A percentile compares a stretch with the other conserved stretches of the same genome.
Conservation (phyloP, 2,797 vertebrate species). For the Falco peregrinus region DNA sequence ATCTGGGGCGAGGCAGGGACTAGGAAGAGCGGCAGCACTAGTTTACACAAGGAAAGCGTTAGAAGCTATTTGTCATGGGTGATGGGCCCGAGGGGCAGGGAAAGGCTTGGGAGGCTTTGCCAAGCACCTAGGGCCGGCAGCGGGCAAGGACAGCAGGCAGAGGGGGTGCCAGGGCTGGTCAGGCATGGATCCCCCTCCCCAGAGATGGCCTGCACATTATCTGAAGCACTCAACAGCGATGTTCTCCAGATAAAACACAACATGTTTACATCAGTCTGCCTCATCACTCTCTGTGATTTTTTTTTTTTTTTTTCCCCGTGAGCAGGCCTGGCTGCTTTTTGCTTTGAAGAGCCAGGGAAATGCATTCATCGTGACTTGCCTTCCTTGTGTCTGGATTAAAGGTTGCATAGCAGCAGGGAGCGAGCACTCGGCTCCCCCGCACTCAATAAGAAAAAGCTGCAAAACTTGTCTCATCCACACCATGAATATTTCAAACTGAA, state of each 20-base stretch:
- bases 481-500: neutral
- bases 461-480: neutral
- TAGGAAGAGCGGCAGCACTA: neutral
- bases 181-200: neutral
- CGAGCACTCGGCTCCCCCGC: neutral
- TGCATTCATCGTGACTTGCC: neutral
- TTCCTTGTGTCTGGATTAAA: constrained; percentile 33
- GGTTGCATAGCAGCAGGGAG: constrained; percentile 20
- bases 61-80: constrained; percentile 7
- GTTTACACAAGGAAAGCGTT: constrained; percentile 22
- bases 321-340: neutral
- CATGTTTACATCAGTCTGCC: neutral
- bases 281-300: neutral
- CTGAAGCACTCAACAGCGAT: neutral
- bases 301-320: neutral
- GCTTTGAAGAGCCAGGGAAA: constrained; percentile 44
- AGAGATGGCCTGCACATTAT: neutral
- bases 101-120: neutral
- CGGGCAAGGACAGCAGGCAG: neutral
- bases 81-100: neutral
- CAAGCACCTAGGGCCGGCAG: neutral
- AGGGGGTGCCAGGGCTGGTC: neutral
- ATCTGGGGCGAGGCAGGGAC: rapidly evolving
- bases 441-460: neutral
- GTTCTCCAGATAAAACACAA: neutral